Evolutionary conservation across 2,888 invertebrate species (phyloP).

Genomic region (Thyatira batis): DNA sequence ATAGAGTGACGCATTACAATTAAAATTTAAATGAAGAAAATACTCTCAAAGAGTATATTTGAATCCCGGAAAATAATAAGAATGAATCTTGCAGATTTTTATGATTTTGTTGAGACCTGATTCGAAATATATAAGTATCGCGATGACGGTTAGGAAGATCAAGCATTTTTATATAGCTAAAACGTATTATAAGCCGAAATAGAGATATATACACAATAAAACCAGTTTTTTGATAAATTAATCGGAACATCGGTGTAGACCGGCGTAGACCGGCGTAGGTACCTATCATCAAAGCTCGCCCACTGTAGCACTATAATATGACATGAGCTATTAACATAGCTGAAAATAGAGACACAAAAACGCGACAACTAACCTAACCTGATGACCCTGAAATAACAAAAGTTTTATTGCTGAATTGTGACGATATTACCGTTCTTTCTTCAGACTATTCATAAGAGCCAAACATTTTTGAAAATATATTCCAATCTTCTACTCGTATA

Average conservation of each 20-base stretch:
- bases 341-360: not conserved
- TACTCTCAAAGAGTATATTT: too few species aligned
- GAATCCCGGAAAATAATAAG: too few species aligned
- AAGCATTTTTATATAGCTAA: not conserved
- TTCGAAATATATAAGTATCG: too few species aligned
- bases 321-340: not conserved
- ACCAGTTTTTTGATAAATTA: not conserved
- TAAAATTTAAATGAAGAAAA: too few species aligned
- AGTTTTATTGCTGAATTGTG: not conserved
- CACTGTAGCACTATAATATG: not conserved
- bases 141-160: not conserved
- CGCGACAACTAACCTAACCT: constrained; percentile 9
- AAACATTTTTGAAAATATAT: too few species aligned
- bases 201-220: not conserved
- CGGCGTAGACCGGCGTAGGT: too few species aligned
- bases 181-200: not conserved
- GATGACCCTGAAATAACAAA: constrained; percentile 6
- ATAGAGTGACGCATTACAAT: too few species aligned
- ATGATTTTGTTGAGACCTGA: too few species aligned
- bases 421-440: not conserved
- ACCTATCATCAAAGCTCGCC: not conserved
- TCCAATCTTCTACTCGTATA: too few species aligned
- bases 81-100: too few species aligned
- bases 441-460: not conserved
- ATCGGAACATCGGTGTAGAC: not conserved